phyloP scores from a whole-genome alignment of 2,797 vertebrate species.

The Paedocypris micromegethes region DNA sequence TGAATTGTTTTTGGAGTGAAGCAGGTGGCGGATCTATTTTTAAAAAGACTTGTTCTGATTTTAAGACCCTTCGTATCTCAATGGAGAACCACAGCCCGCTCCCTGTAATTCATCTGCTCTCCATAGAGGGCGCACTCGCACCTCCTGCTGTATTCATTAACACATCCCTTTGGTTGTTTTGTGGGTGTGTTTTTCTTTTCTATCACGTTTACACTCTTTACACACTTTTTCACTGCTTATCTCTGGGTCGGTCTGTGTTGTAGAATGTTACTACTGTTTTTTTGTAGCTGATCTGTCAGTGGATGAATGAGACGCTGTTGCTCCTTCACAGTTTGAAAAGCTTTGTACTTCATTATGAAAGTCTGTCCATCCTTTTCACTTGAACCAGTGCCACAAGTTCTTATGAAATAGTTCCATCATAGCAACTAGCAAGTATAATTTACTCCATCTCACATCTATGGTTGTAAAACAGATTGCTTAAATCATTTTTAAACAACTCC shows the following conservation, averaged over 20 bases:
- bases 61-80: conserved; percentile 14
- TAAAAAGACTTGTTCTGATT: conserved; percentile 16
- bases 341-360: conserved; percentile 7
- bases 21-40: conserved; percentile 36
- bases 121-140: conserved; percentile 39
- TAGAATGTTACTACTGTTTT: conserved; percentile 2
- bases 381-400: background rate
- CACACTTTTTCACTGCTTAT: too few relatives aligned
- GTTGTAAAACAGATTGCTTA: too few relatives aligned
- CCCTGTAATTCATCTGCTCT: conserved; percentile 15
- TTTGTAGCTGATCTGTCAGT: background rate
- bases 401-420: too few relatives aligned
- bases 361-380: background rate
- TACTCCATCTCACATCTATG: too few relatives aligned
- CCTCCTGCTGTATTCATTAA: background rate
- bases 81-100: conserved; percentile 5
- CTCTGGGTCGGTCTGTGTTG: background rate
- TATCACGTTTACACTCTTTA: background rate
- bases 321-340: conserved; percentile 8
- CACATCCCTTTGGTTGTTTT: background rate
- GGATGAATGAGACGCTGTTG: background rate
- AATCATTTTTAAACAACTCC: too few relatives aligned
- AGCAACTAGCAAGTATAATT: too few relatives aligned
- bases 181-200: background rate
- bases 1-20: conserved; percentile 3